Base-by-base conservation (phyloP, 2,797 vertebrate species). In the Dallia pectoralis region DNA sequence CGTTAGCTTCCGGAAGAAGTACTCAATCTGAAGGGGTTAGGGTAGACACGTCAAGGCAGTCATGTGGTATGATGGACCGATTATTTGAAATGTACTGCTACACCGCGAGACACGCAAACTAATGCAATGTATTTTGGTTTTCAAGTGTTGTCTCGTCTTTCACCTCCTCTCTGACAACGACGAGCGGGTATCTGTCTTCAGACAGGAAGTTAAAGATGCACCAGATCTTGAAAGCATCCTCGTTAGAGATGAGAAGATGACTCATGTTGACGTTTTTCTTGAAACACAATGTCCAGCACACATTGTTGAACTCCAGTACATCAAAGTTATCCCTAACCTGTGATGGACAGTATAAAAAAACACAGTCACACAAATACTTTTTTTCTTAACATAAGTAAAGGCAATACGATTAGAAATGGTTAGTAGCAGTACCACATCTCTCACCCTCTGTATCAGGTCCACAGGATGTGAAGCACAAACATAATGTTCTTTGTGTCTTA, bases 151-250 rank as follows among this genome's bases (percentile, higher is more conserved):
- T 32, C 27, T 30, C 72, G 25, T 40, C 59, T 59, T 95, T 95
- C 91, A 99, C 98, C 96, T 99, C 97, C 75, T 98, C 96, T 7
- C 91, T 91, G 27, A 97, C 86, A 75, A 99, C 96, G 87, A 96
- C 82, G 49, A 99, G 90, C 14, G 97, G 97, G 84, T 99, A 99
- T 68, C 89, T 93, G 83, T 96, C 96, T 76, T 99, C 98, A 2
- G 97, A 97, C 76, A 99, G 93, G 86, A 98, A 98, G 92, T 99
- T 99, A 87, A 99, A 99, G 85, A 99, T 95, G 89, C 96, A 95
- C 97, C 98, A 99, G 47, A 98, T 89, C 93, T 97, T 98, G 90
- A 97, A 99, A 27, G 96, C 93, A 5, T 98, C 95, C 1, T 95
- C 91, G 9, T 97, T 93, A 0, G 89, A 92, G 84, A 98, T 94